These are phyloP conservation scores for Fistularia commersonii DNA, from an alignment of 2,797 vertebrate species.

Conservation along the genomic window DNA sequence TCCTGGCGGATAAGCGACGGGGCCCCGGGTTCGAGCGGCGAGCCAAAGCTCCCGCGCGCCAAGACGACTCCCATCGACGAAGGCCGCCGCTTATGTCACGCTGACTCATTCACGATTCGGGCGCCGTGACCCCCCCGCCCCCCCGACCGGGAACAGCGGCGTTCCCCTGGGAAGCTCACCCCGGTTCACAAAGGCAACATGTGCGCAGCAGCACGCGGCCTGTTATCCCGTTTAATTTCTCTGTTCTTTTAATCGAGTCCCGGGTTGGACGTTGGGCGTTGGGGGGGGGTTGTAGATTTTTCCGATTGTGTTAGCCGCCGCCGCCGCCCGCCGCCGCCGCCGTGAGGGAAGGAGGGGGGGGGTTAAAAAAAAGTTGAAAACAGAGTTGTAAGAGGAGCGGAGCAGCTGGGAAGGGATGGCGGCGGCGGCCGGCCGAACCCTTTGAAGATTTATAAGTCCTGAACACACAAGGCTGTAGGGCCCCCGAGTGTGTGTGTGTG, in stretches of 20 bases:
- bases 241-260: slow-evolving; percentile 23
- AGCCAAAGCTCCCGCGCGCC: slow-evolving; percentile 48
- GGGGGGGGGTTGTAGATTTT: slow-evolving; percentile 6
- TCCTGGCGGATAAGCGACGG: slow-evolving; percentile 55
- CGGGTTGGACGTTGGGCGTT: neutral
- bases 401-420: slow-evolving; percentile 73
- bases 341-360: too few species aligned
- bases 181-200: slow-evolving; percentile 51
- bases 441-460: slow-evolving; percentile 92
- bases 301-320: slow-evolving; percentile 20
- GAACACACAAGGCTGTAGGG: slow-evolving; percentile 83
- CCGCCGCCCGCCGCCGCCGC: too few species aligned
- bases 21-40: slow-evolving; percentile 40
- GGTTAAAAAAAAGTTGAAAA: slow-evolving; percentile 42
- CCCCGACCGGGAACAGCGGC: slow-evolving; percentile 34
- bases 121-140: slow-evolving; percentile 29
- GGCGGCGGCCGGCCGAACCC: slow-evolving; percentile 64
- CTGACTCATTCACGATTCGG: slow-evolving; percentile 70
- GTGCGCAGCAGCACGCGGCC: slow-evolving; percentile 40
- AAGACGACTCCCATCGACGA: slow-evolving; percentile 58
- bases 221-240: slow-evolving; percentile 48
- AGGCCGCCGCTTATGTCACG: slow-evolving; percentile 69
- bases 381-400: slow-evolving; percentile 61
- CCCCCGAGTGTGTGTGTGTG: slow-evolving; percentile 63
- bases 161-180: slow-evolving; percentile 35